These are phyloP conservation scores for Nannoperca obscura DNA, from an alignment of 2,797 vertebrate genomes.

Conservation along the genomic window DNA sequence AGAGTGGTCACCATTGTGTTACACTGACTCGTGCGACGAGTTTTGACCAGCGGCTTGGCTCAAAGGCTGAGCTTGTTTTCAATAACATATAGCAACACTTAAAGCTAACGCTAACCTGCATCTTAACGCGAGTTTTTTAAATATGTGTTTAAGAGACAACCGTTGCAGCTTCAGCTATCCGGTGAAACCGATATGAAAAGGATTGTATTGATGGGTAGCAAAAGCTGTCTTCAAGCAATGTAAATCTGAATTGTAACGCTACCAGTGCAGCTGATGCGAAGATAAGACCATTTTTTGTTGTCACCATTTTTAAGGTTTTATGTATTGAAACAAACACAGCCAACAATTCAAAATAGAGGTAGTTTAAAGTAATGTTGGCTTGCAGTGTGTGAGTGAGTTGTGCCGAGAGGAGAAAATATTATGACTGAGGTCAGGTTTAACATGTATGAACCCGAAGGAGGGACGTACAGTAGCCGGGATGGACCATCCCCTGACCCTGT, in stretches of 20 bases:
- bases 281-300: neutral
- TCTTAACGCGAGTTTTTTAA: neutral
- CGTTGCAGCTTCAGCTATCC: neutral
- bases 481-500: slow-evolving; percentile 14
- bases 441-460: slow-evolving; percentile 28
- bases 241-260: neutral
- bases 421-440: slow-evolving; percentile 63
- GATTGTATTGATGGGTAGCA: neutral
- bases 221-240: neutral
- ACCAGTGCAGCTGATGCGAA: neutral
- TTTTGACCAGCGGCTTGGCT: neutral
- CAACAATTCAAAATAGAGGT: neutral
- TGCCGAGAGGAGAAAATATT: slow-evolving; percentile 4
- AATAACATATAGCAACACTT: neutral
- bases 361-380: neutral
- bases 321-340: neutral
- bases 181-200: no score
- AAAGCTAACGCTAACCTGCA: slow-evolving; percentile 2
- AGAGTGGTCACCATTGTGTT: neutral
- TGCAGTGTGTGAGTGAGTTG: neutral
- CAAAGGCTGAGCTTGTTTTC: neutral
- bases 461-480: neutral
- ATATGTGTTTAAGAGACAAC: neutral
- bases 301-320: neutral
- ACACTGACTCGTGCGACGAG: neutral